Evolutionary conservation across 2,888 invertebrate genomes (phyloP), one percentile per base, ranked within the genome.

Genomic region (Aphidius colemani): DNA sequence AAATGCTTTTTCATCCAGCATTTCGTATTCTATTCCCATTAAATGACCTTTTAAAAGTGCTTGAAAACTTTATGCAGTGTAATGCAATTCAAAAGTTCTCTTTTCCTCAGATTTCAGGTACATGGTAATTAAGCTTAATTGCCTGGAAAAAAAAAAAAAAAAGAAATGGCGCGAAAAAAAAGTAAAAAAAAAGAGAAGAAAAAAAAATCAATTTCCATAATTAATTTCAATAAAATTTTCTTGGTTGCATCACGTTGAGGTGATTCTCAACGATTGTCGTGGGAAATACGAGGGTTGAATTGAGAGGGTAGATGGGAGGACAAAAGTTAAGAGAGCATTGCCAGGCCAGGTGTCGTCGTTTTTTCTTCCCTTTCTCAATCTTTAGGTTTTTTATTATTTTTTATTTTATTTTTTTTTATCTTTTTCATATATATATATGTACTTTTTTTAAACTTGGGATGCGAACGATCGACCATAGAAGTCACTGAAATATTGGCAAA

Each of bases 401-500:
- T 56, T 18, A 39, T 56, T 45, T 45, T 9, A 3, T 30, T n/a
- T 45, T 30, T 10, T 18, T 7, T 13, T 51, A 7, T 51, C 13
- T 18, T 18, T 51, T 51, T 51, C 39, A 9, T 10, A 3, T 30
- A 30, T 5, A 30, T 5, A 4, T 5, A 30, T 30, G 5, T 30
- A 39, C 18, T 39, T 51, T 51, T 39, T 57, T 10, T 46, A 40
- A 13, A 7, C 46, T 46, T 11, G n/a, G 45, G 46, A 57, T 57
- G 57, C 11, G 40, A 53, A 53, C 57, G 46, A 57, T 57, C 57
- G 48, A 57, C 39, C 53, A 53, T 41, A n/a, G 41, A 39, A 41
- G 53, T 46, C 74, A 69, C 72, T 81, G 73, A 81, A 80, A 80
- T 80, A 81, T 79, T 70, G 80, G 70, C 69, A 66, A 79, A 79